These are phyloP conservation scores for Syrista parreyssii DNA, from an alignment of 2,888 invertebrate genomes.

Conservation along the genomic window DNA sequence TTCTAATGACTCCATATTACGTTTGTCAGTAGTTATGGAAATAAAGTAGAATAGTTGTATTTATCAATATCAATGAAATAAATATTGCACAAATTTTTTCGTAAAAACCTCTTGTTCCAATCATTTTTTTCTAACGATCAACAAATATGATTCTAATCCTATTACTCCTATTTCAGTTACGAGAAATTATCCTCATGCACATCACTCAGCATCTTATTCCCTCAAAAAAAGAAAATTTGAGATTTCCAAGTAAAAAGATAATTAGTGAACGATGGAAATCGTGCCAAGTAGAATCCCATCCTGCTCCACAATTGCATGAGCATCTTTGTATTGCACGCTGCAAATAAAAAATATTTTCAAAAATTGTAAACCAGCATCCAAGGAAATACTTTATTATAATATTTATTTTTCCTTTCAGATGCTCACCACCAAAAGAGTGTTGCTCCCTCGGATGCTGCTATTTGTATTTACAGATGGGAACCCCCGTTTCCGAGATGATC, in stretches of 20 bases:
- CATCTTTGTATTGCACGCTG: not conserved
- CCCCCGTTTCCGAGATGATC: constrained; percentile 70
- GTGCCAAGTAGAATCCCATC: not conserved
- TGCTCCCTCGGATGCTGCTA: constrained; percentile 75
- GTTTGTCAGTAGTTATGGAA: not conserved
- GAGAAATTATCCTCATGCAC: not conserved
- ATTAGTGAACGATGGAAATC: not conserved
- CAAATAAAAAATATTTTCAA: not conserved
- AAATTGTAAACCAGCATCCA: not conserved
- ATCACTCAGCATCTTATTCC: not conserved
- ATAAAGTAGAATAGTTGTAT: not conserved
- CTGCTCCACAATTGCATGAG: not conserved
- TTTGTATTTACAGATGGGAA: constrained; percentile 65
- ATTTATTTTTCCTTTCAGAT: constrained; percentile 60
- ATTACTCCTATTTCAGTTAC: not conserved
- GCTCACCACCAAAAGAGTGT: constrained; percentile 81
- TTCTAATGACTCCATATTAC: not conserved
- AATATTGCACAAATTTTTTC: not conserved
- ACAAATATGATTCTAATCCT: not conserved
- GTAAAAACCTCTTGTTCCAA: not conserved
- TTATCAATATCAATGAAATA: not conserved
- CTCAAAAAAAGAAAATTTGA: not conserved
- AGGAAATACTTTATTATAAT: not conserved
- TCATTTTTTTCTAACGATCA: not conserved
- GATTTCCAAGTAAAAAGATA: not conserved